These are phyloP conservation scores for Rhipidura dahli DNA, from an alignment of 2,113 vertebrate species.

Conservation along the genomic window DNA sequence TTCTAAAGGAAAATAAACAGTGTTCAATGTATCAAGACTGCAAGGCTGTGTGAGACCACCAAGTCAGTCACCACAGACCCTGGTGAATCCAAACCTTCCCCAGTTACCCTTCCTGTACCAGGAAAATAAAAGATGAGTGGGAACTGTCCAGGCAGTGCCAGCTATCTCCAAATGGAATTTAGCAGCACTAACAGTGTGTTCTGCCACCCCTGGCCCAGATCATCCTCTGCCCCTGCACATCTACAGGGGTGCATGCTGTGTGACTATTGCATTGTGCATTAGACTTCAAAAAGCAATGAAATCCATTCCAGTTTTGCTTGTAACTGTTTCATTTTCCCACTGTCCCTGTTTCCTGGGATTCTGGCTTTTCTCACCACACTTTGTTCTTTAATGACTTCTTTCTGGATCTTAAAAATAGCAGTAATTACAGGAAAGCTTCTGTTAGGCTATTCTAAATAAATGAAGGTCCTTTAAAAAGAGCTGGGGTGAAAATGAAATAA, in stretches of 20 bases:
- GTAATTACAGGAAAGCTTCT: background rate
- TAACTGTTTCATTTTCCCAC: background rate
- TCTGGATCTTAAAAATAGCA: background rate
- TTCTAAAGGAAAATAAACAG: background rate
- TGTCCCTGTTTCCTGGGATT: background rate
- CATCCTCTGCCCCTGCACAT: background rate
- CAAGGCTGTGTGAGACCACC: background rate
- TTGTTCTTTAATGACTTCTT: background rate
- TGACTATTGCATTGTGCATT: background rate
- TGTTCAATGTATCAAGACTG: background rate
- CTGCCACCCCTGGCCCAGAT: accelerated
- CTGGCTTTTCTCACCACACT: background rate
- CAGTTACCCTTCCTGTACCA: background rate
- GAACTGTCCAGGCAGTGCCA: background rate
- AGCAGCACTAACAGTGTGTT: background rate
- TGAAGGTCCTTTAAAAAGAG: background rate
- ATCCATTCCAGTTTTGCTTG: background rate
- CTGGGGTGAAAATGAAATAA: background rate
- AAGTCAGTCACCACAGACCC: background rate
- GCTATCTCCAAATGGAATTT: background rate
- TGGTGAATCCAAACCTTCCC: background rate
- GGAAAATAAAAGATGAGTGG: background rate
- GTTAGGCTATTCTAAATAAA: background rate
- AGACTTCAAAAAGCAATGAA: background rate
- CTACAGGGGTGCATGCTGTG: background rate